phyloP scores from a whole-genome alignment of 92 coral and sea anemone genomes.

The Epizoanthus scotinus region DNA sequence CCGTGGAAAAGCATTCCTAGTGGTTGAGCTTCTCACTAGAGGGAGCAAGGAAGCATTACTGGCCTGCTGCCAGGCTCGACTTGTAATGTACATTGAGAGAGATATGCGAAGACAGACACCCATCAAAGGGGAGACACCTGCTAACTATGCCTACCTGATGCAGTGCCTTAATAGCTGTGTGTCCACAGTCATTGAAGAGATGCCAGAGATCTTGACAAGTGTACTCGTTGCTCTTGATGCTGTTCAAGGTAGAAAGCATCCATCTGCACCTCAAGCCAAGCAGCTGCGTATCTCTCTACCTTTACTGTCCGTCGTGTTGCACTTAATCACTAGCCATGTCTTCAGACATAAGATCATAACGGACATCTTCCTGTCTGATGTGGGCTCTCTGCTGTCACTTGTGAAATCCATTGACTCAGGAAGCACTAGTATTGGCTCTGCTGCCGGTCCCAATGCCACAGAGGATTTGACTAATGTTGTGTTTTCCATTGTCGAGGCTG shows the following conservation, averaged over 20 bases:
- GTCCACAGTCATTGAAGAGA: slow-evolving; percentile 63
- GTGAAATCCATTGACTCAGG: slow-evolving; percentile 91
- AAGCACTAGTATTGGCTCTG: slow-evolving; percentile 86
- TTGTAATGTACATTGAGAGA: slow-evolving; percentile 88
- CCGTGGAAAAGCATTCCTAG: slow-evolving; percentile 84
- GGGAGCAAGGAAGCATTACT: slow-evolving; percentile 80
- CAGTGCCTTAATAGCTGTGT: slow-evolving; percentile 81
- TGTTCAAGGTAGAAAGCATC: slow-evolving; percentile 92
- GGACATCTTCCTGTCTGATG: slow-evolving; percentile 61
- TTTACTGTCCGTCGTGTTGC: slow-evolving; percentile 82
- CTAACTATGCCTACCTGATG: slow-evolving; percentile 69
- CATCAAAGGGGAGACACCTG: slow-evolving; percentile 70
- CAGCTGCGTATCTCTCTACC: slow-evolving; percentile 89
- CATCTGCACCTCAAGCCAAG: slow-evolving; percentile 95
- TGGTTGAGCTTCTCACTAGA: slow-evolving; percentile 46
- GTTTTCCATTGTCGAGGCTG: slow-evolving; percentile 89
- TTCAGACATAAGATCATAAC: slow-evolving; percentile 74
- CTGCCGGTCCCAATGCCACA: slow-evolving; percentile 83
- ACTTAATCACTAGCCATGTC: slow-evolving; percentile 86
- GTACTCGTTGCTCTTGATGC: slow-evolving; percentile 79
- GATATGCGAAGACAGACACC: slow-evolving; percentile 88
- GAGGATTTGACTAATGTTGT: slow-evolving; percentile 86
- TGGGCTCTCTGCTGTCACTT: slow-evolving; percentile 75
- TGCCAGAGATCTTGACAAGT: slow-evolving; percentile 70
- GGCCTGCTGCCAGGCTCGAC: slow-evolving; percentile 85